Conservation (phyloP, 2,797 vertebrate genomes). For the Carapus acus region DNA sequence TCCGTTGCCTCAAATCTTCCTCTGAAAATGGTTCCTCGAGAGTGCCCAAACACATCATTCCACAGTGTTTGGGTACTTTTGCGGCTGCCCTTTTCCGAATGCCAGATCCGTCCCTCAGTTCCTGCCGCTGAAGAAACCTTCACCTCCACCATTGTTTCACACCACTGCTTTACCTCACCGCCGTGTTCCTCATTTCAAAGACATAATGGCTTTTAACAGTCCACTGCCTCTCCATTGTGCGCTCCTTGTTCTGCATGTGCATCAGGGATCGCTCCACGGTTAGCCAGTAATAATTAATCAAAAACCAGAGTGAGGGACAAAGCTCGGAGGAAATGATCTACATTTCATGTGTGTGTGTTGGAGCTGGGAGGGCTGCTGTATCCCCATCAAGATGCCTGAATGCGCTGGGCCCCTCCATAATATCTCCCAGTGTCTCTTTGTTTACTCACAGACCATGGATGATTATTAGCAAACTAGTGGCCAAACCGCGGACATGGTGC, state of each 20-base stretch:
- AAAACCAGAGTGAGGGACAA: conserved; percentile 36
- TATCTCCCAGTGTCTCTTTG: conserved; percentile 29
- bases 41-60: too few relatives aligned
- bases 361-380: conserved; percentile 22
- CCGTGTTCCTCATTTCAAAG: conserved; percentile 54
- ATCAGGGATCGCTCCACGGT: conserved; percentile 46
- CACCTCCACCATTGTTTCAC: conserved; percentile 34
- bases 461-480: conserved; percentile 8
- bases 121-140: conserved; percentile 26
- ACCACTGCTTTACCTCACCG: conserved; percentile 33
- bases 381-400: conserved; percentile 36
- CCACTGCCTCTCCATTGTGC: conserved; percentile 56
- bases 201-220: conserved; percentile 63
- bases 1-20: too few relatives aligned
- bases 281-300: conserved; percentile 55
- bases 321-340: conserved; percentile 39
- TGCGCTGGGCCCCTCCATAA: conserved; percentile 24
- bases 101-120: conserved; percentile 10
- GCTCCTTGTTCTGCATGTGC: conserved; percentile 54
- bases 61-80: background rate
- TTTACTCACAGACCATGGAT: conserved; percentile 11
- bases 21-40: too few relatives aligned
- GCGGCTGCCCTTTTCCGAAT: conserved; percentile 21
- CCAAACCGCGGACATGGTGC: conserved; percentile 5
- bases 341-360: conserved; percentile 32